phyloP scores from a whole-genome alignment of 2,888 invertebrate species.

The Galerucella calmariensis region DNA sequence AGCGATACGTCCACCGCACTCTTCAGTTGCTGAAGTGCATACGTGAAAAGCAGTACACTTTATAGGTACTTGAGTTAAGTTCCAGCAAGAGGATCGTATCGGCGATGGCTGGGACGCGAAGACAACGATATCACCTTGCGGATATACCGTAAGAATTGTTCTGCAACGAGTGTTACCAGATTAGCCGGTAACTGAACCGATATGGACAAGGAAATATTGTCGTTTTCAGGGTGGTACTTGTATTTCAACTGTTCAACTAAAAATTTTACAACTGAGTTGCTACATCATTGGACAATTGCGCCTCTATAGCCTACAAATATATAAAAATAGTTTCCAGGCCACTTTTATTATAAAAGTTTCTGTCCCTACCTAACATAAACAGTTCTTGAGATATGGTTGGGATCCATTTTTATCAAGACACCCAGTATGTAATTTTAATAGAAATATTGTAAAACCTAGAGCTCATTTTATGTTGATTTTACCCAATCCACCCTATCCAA shows the following conservation, averaged over 20 bases:
- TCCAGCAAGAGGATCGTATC: slow-evolving; percentile 1
- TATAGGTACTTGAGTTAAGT: not conserved
- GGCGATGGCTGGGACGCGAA: slow-evolving; percentile 4
- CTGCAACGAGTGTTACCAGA: slow-evolving; percentile 9
- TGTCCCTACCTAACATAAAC: too few relatives aligned
- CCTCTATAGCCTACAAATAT: too few relatives aligned
- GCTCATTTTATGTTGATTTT: too few relatives aligned
- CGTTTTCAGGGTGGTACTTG: not conserved
- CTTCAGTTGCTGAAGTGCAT: slow-evolving; percentile 15
- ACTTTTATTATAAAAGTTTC: too few relatives aligned
- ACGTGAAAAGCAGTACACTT: not conserved
- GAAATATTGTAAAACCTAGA: too few relatives aligned
- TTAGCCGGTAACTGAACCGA: slow-evolving; percentile 14
- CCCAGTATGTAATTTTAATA: too few relatives aligned
- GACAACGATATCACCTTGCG: slow-evolving; percentile 26
- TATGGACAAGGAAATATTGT: slow-evolving; percentile 3
- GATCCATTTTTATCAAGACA: too few relatives aligned
- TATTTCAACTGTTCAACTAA: not conserved
- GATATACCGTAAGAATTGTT: slow-evolving; percentile 30
- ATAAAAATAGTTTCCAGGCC: too few relatives aligned
- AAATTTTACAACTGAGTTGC: too few relatives aligned
- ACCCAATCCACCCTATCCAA: too few relatives aligned
- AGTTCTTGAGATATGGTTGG: too few relatives aligned
- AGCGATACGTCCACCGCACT: slow-evolving; percentile 14
- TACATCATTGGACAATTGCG: too few relatives aligned